Conservation (phyloP, 2,888 invertebrate genomes). For the Pseudanteris insignis region DNA sequence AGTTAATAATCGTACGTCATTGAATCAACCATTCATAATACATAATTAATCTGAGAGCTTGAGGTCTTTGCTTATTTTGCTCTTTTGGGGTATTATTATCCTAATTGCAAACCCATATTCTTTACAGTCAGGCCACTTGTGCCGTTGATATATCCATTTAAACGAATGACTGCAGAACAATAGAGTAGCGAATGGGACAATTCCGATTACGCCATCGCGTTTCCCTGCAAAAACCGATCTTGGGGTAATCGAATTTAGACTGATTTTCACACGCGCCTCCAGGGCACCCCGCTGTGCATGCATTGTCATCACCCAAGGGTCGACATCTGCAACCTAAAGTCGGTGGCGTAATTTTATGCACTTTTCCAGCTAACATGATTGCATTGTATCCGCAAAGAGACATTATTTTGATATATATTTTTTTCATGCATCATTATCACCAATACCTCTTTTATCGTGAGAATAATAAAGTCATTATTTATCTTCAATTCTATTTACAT, state of each 20-base stretch:
- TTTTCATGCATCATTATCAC: slow-evolving; percentile 31
- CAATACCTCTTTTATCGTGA: slow-evolving; percentile 8
- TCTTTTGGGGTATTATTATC: neutral
- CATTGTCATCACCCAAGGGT: slow-evolving; percentile 30
- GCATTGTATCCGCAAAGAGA: slow-evolving; percentile 23
- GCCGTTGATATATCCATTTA: slow-evolving; percentile 5
- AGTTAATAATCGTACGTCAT: too few species aligned
- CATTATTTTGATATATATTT: slow-evolving; percentile 37
- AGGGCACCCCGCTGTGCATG: slow-evolving; percentile 19
- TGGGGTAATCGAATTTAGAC: slow-evolving; percentile 34
- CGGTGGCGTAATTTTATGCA: slow-evolving; percentile 24
- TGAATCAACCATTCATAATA: too few species aligned
- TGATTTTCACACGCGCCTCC: slow-evolving; percentile 27
- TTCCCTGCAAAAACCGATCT: slow-evolving; percentile 43
- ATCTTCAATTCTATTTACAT: neutral
- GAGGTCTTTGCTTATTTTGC: too few species aligned
- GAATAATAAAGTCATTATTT: slow-evolving; percentile 17
- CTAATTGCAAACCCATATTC: neutral
- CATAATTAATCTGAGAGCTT: too few species aligned
- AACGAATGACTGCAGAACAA: slow-evolving; percentile 20
- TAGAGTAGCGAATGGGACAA: slow-evolving; percentile 12
- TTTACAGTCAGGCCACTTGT: slow-evolving; percentile 10
- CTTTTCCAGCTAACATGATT: slow-evolving; percentile 37
- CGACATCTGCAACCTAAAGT: slow-evolving; percentile 38
- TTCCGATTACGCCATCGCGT: slow-evolving; percentile 23